A percentile compares a stretch with the other conserved stretches of the same genome.
Conservation (phyloP, 2,888 invertebrate species). For the Lamellibrachia satsuma region DNA sequence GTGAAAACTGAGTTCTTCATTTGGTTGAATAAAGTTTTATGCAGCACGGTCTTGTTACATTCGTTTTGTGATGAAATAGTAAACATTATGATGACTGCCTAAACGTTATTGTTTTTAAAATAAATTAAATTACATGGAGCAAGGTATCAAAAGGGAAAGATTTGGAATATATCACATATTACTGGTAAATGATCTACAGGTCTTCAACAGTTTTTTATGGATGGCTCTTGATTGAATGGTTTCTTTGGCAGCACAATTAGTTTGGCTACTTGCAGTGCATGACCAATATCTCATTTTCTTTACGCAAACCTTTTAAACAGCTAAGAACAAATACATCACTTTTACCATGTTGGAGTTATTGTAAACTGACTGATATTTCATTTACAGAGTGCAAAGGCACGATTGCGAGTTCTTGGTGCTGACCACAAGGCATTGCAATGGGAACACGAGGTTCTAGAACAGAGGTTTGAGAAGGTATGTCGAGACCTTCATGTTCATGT, state of each 20-base stretch:
- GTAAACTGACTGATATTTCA: slow-evolving; percentile 10
- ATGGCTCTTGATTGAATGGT: neutral
- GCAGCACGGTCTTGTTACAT: too few relatives aligned
- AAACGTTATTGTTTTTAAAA: too few relatives aligned
- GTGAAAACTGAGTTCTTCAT: too few relatives aligned
- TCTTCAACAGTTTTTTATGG: too few relatives aligned
- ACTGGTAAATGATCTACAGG: too few relatives aligned
- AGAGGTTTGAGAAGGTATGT: slow-evolving; percentile 78
- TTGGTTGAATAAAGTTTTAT: too few relatives aligned
- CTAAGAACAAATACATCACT: neutral
- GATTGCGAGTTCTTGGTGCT: slow-evolving; percentile 61
- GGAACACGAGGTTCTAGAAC: slow-evolving; percentile 73
- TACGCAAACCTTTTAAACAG: neutral
- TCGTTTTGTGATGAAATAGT: too few relatives aligned
- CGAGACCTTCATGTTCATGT: neutral
- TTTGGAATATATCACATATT: too few relatives aligned
- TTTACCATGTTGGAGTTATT: neutral
- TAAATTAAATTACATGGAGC: too few relatives aligned
- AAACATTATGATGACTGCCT: too few relatives aligned
- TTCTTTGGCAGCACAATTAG: neutral
- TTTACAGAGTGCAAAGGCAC: slow-evolving; percentile 71
- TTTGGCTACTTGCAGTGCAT: neutral
- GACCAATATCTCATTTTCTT: neutral
- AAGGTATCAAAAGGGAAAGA: neutral
- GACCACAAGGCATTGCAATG: slow-evolving; percentile 69